phyloP scores from a whole-genome alignment of 2,113 vertebrate genomes.

The Gila orcuttii region DNA sequence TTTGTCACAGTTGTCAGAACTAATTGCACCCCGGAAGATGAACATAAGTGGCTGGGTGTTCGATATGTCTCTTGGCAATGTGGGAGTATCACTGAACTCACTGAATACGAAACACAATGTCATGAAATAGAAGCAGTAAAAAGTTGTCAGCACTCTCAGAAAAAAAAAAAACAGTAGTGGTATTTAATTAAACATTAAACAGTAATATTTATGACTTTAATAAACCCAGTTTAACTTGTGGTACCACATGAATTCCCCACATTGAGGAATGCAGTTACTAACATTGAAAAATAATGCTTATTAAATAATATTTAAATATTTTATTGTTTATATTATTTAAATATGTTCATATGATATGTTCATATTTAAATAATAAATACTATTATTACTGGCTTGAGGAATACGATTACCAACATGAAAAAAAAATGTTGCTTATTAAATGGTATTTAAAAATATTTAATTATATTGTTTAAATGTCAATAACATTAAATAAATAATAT shows the following conservation, averaged over 20 bases:
- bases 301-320: background rate
- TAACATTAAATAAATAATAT: background rate
- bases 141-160: background rate
- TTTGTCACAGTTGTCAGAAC: slow-evolving; percentile 30
- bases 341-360: background rate
- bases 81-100: background rate
- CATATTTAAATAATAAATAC: background rate
- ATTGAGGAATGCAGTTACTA: background rate
- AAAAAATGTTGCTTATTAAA: background rate
- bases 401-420: background rate
- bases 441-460: background rate
- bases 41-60: background rate
- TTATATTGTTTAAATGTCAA: background rate
- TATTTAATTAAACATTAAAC: no score
- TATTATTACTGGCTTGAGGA: background rate
- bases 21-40: background rate
- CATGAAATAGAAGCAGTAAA: slow-evolving; percentile 1
- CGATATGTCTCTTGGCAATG: background rate
- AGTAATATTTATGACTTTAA: no score
- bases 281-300: background rate
- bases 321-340: background rate
- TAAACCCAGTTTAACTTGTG: no score
- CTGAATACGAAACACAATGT: background rate
- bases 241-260: no score
- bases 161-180: no score